A percentile compares a stretch with the other conserved stretches of the same genome.
Conservation (phyloP, 2,113 vertebrate species). For the Procavia capensis region DNA sequence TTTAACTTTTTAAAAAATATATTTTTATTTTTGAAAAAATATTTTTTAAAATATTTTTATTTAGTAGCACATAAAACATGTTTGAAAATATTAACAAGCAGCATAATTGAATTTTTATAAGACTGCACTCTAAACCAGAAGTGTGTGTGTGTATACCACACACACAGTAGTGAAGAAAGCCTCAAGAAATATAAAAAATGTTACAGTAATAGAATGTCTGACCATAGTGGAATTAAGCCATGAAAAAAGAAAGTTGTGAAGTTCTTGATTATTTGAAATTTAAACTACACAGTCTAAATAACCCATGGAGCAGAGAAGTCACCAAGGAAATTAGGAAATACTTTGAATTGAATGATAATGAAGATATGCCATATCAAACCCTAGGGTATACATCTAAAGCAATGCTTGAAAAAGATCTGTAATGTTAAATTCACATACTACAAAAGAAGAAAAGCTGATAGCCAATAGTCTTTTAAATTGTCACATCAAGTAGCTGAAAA, state of each 20-base stretch:
- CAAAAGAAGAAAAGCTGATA: background rate
- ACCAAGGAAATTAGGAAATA: background rate
- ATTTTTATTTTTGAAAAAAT: background rate
- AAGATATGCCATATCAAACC: background rate
- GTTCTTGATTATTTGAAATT: constrained; percentile 6
- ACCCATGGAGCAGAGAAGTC: background rate
- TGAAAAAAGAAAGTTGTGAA: background rate
- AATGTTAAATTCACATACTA: background rate
- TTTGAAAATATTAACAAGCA: background rate
- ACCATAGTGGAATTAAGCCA: background rate
- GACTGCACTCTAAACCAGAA: background rate
- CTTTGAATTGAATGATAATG: background rate
- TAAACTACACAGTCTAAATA: background rate
- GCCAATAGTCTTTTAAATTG: background rate
- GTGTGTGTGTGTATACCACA: too few relatives aligned
- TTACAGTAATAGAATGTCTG: background rate
- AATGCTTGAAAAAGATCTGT: background rate
- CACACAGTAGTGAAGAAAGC: background rate
- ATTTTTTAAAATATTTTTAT: constrained; percentile 7
- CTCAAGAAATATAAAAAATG: background rate
- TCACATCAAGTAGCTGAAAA: constrained; percentile 1
- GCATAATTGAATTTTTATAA: background rate
- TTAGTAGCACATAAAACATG: background rate
- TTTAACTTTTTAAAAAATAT: background rate
- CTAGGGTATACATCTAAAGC: background rate